A percentile compares a stretch with the other conserved stretches of the same genome.
These are phyloP conservation scores for Hydrotaea diabolus DNA, from an alignment of 2,888 invertebrate genomes.

Conservation along the genomic window DNA sequence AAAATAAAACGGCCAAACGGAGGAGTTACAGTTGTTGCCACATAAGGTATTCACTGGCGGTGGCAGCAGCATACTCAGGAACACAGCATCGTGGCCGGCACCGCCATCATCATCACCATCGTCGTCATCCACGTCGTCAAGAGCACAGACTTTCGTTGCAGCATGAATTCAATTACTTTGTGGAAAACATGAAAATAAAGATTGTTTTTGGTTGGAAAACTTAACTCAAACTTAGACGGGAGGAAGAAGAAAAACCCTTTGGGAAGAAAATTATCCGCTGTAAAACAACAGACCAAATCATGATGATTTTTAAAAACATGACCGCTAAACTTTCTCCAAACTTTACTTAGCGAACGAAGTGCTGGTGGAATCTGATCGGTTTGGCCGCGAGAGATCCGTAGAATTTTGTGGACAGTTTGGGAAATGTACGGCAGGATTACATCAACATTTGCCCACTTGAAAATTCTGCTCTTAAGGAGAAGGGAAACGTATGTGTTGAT, in stretches of 20 bases:
- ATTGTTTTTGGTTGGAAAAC: constrained; percentile 42
- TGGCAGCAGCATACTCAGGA: neutral
- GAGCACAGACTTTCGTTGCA: constrained; percentile 29
- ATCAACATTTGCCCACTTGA: no score
- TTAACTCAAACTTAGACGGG: constrained; percentile 22
- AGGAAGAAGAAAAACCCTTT: constrained; percentile 27
- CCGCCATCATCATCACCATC: neutral
- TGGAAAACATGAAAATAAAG: constrained; percentile 37
- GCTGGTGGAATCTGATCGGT: neutral
- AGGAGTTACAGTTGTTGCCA: neutral
- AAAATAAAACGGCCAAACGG: neutral
- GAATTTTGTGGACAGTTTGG: no score
- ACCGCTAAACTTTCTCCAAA: constrained; percentile 44
- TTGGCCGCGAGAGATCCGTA: neutral
- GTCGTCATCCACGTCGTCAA: neutral
- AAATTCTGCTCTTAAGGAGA: no score
- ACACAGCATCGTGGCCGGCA: neutral
- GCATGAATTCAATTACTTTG: constrained; percentile 50
- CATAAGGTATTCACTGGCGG: neutral
- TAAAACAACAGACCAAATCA: constrained; percentile 40
- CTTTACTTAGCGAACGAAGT: neutral
- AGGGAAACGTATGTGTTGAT: no score
- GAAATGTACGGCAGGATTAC: no score
- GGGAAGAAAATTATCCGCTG: constrained; percentile 18
- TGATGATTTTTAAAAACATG: constrained; percentile 44